Evolutionary conservation across 2,888 invertebrate species (phyloP).

Genomic region (Lottia gigantea): DNA sequence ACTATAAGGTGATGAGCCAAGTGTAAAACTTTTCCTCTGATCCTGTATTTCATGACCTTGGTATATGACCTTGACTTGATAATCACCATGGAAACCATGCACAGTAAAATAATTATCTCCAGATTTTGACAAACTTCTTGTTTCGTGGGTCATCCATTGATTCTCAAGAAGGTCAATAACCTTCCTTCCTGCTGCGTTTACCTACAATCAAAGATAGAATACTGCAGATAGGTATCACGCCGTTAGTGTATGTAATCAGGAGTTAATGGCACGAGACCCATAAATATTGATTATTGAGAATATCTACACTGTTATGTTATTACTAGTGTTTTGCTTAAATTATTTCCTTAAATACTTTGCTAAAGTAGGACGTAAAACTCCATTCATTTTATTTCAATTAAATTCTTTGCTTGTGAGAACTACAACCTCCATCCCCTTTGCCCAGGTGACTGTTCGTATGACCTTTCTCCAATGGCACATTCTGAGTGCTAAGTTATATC

Average conservation of each 20-base stretch:
- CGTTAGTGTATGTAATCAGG: background rate
- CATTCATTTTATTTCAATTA: no score
- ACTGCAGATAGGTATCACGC: no score
- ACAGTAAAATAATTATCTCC: constrained; percentile 19
- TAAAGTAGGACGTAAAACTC: no score
- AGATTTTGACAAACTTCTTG: constrained; percentile 8
- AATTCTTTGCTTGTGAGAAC: no score
- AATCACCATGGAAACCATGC: constrained; percentile 28
- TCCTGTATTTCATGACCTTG: constrained; percentile 16
- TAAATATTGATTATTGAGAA: no score
- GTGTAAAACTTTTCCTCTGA: constrained; percentile 3
- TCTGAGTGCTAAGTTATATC: no score
- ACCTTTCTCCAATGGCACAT: no score
- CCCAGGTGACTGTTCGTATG: no score
- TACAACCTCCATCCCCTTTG: no score
- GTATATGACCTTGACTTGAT: constrained; percentile 24
- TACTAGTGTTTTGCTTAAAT: no score
- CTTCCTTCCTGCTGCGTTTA: constrained; percentile 19
- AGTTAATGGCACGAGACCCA: background rate
- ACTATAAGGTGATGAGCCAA: background rate
- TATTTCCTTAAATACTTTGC: no score
- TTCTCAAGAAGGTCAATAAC: constrained; percentile 17
- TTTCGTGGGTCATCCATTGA: constrained; percentile 22
- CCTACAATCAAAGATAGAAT: constrained; percentile 8
- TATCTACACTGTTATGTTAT: no score